phyloP scores from a whole-genome alignment of 2,888 invertebrate genomes.

The Prenolepis imparis region DNA sequence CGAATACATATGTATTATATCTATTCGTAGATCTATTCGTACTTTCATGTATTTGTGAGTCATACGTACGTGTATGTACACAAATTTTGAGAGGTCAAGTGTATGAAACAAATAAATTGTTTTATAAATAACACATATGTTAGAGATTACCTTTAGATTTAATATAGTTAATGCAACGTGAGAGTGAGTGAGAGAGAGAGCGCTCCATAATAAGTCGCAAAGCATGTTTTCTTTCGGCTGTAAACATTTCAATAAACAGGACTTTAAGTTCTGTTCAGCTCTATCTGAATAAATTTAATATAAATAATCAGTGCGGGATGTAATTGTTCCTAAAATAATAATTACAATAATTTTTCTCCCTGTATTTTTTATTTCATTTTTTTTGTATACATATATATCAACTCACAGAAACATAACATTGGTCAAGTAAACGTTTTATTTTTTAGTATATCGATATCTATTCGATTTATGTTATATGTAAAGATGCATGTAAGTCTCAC shows the following conservation, averaged over 20 bases:
- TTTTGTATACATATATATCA: slow-evolving; percentile 49
- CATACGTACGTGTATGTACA: slow-evolving; percentile 16
- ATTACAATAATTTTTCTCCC: slow-evolving; percentile 12
- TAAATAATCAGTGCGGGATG: slow-evolving; percentile 10
- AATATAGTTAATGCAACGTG: slow-evolving; percentile 13
- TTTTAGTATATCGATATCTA: slow-evolving; percentile 33
- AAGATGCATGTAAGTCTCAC: slow-evolving; percentile 38
- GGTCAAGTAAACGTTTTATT: slow-evolving; percentile 26
- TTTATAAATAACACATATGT: slow-evolving; percentile 35
- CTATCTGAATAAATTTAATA: slow-evolving; percentile 63
- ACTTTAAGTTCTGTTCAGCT: slow-evolving; percentile 29
- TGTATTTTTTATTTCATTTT: slow-evolving; percentile 35
- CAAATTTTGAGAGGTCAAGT: background rate
- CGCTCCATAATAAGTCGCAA: background rate
- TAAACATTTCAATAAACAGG: background rate
- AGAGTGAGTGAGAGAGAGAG: background rate
- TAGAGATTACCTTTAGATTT: slow-evolving; percentile 35
- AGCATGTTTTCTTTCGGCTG: background rate
- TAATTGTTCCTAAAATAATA: slow-evolving; percentile 22
- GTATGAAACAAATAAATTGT: slow-evolving; percentile 38
- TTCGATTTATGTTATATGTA: slow-evolving; percentile 32
- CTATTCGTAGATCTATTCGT: background rate
- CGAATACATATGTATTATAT: slow-evolving; percentile 35
- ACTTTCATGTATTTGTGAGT: background rate
- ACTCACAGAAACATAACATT: slow-evolving; percentile 52